Evolutionary conservation across 2,888 invertebrate species (phyloP).

Genomic region (Spodoptera littoralis): DNA sequence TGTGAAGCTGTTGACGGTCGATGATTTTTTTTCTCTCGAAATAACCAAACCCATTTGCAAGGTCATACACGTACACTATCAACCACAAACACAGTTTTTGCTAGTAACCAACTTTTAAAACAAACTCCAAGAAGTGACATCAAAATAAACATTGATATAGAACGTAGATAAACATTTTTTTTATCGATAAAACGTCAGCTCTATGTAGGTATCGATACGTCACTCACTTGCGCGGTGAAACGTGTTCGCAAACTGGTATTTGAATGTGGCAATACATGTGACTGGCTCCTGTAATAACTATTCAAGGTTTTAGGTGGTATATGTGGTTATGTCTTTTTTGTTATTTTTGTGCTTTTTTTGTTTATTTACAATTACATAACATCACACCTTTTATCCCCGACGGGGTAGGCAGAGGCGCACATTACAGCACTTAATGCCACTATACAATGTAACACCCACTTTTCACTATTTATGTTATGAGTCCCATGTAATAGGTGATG

Average conservation of each 20-base stretch:
- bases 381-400: too few species aligned
- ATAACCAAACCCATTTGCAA: not conserved
- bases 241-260: slow-evolving; percentile 44
- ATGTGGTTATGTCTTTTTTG: slow-evolving; percentile 1
- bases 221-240: slow-evolving; percentile 21
- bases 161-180: slow-evolving; percentile 22
- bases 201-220: slow-evolving; percentile 3
- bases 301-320: slow-evolving; percentile 32
- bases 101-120: slow-evolving; percentile 5
- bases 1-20: too few species aligned
- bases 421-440: too few species aligned
- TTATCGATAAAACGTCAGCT: not conserved
- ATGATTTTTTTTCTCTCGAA: too few species aligned
- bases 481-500: too few species aligned
- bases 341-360: slow-evolving; percentile 1
- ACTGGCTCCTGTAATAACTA: slow-evolving; percentile 29
- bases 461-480: too few species aligned
- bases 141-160: slow-evolving; percentile 9
- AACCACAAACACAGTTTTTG: slow-evolving; percentile 20
- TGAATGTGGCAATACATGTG: slow-evolving; percentile 9
- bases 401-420: too few species aligned
- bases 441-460: too few species aligned
- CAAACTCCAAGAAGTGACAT: slow-evolving; percentile 19
- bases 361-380: too few species aligned
- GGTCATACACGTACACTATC: slow-evolving; percentile 4